Conservation (phyloP, 1,140 invertebrate species). For the Cydia splendana region DNA sequence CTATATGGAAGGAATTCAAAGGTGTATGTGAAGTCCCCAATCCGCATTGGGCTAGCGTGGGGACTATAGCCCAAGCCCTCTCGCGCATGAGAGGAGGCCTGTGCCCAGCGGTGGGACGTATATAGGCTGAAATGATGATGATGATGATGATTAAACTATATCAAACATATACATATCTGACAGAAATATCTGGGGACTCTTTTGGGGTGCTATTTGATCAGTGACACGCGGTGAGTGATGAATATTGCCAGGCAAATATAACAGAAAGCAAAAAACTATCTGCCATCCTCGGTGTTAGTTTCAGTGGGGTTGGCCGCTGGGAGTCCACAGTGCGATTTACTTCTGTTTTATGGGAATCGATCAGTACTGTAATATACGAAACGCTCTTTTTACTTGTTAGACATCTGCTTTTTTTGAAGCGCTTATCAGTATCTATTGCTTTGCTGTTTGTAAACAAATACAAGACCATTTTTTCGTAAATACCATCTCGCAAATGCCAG, state of each 20-base stretch:
- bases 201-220: constrained; percentile 77
- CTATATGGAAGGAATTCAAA: constrained; percentile 74
- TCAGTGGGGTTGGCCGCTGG: constrained; percentile 67
- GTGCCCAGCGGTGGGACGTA: too few species aligned
- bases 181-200: constrained; percentile 73
- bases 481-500: too few species aligned
- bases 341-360: constrained; percentile 33
- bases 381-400: constrained; percentile 39
- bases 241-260: constrained; percentile 79
- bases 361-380: constrained; percentile 40
- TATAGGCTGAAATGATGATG: too few species aligned
- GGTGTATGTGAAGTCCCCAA: too few species aligned
- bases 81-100: too few species aligned
- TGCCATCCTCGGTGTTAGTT: constrained; percentile 72
- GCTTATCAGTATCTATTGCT: background rate
- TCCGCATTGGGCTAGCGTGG: too few species aligned
- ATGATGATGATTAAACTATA: constrained; percentile 71
- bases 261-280: constrained; percentile 71
- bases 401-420: background rate
- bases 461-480: too few species aligned
- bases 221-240: constrained; percentile 77
- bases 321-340: constrained; percentile 45
- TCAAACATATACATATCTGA: constrained; percentile 64
- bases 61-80: too few species aligned
- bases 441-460: too few species aligned